Evolutionary conservation across 2,113 vertebrate species (phyloP).

Genomic region (Pseudorhombus dupliciocellatus): DNA sequence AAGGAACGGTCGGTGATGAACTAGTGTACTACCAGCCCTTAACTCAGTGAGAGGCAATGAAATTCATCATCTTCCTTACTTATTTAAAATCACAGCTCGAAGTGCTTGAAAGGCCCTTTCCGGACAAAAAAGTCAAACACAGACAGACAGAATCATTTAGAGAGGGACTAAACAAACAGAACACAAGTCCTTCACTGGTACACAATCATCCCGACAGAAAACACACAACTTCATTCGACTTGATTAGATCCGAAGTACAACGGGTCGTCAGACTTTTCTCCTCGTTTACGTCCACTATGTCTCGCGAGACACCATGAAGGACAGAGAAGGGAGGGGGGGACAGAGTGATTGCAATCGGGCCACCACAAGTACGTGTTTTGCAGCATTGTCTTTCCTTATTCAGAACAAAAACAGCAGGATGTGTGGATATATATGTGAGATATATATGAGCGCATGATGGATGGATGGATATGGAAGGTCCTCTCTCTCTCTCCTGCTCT

Average conservation of each 20-base stretch:
- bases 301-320: conserved; percentile 67
- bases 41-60: conserved; percentile 63
- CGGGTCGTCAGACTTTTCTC: conserved; percentile 68
- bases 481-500: conserved; percentile 56
- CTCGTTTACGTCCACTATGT: conserved; percentile 63
- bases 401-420: conserved; percentile 48
- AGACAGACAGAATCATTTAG: conserved; percentile 48
- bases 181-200: conserved; percentile 48
- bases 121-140: conserved; percentile 27
- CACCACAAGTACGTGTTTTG: conserved; percentile 53
- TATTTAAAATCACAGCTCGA: conserved; percentile 32
- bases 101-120: conserved; percentile 58
- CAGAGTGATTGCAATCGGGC: conserved; percentile 52
- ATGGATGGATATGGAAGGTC: conserved; percentile 75
- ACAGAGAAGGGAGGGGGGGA: conserved; percentile 27
- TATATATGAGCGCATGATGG: conserved; percentile 74
- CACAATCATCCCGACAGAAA: conserved; percentile 38
- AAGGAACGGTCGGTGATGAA: conserved; percentile 60
- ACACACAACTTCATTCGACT: conserved; percentile 35
- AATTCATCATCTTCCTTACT: conserved; percentile 43
- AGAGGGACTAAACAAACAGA: conserved; percentile 26
- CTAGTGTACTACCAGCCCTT: conserved; percentile 79
- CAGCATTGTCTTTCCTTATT: conserved; percentile 50
- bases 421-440: conserved; percentile 30
- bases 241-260: conserved; percentile 46